A percentile compares a stretch with the other conserved stretches of the same genome.
phyloP scores from a whole-genome alignment of 2,113 vertebrate species.

The Raja brachyura region DNA sequence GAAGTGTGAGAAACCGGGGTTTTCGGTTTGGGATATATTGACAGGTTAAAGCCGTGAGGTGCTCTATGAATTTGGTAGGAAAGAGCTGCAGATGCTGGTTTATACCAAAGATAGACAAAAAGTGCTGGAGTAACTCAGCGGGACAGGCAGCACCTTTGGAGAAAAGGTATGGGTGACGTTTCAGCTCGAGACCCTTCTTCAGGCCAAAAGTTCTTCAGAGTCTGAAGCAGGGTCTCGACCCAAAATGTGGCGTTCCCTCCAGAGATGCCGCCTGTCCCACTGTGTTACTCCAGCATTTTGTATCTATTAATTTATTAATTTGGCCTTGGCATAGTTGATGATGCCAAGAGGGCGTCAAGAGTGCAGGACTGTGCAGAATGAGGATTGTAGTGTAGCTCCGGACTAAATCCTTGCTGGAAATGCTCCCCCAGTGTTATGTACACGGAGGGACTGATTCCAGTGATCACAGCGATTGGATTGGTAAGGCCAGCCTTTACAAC shows the following conservation, averaged over 20 bases:
- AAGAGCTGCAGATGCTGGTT: too few relatives aligned
- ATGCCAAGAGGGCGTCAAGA: neutral
- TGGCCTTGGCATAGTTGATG: neutral
- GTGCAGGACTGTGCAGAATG: neutral
- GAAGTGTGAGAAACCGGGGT: neutral
- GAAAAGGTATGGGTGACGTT: too few relatives aligned
- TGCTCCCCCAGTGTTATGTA: neutral
- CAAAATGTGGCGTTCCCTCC: too few relatives aligned
- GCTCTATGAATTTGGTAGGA: neutral
- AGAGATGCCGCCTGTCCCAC: too few relatives aligned
- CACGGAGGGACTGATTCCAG: neutral
- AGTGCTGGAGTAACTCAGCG: too few relatives aligned
- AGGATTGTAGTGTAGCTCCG: neutral
- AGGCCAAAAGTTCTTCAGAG: too few relatives aligned
- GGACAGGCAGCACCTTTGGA: too few relatives aligned
- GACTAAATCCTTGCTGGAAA: neutral
- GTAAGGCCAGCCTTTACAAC: neutral
- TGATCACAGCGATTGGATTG: neutral
- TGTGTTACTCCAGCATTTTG: too few relatives aligned
- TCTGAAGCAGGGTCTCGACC: too few relatives aligned
- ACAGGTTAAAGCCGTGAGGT: neutral
- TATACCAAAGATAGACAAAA: too few relatives aligned
- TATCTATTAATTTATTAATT: neutral
- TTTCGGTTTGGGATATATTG: neutral
- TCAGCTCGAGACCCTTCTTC: too few relatives aligned